These are phyloP conservation scores for Druon quercuslanigerum DNA, from an alignment of 1,140 invertebrate genomes.

Conservation along the genomic window DNA sequence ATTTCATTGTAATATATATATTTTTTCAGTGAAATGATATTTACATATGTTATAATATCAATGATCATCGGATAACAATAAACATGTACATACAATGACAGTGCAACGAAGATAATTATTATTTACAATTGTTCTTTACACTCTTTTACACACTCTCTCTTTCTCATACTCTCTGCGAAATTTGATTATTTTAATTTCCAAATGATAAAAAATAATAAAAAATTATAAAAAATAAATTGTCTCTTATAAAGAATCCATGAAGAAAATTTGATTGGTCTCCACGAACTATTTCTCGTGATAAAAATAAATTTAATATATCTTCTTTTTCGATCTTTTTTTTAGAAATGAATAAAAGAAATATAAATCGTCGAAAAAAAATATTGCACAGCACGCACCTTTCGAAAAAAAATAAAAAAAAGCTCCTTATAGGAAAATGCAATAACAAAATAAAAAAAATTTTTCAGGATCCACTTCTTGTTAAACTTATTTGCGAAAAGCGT, in stretches of 20 bases:
- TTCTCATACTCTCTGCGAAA: not conserved
- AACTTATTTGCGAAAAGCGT: not conserved
- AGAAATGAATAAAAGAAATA: not conserved
- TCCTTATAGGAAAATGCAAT: constrained; percentile 30
- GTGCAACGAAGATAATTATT: constrained; percentile 21
- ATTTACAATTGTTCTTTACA: constrained; percentile 41
- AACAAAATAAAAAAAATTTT: constrained; percentile 12
- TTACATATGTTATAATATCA: constrained; percentile 35
- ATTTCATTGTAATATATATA: constrained; percentile 16
- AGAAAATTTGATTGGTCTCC: not conserved
- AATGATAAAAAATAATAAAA: not conserved
- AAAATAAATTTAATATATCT: not conserved
- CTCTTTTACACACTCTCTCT: not conserved
- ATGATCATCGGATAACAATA: constrained; percentile 13
- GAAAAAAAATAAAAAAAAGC: constrained; percentile 20
- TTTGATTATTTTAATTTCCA: not conserved
- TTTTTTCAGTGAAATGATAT: not conserved
- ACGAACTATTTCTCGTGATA: too few species aligned
- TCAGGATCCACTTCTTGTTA: not conserved
- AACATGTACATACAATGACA: constrained; percentile 35
- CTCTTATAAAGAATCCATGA: not conserved
- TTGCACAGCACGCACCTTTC: constrained; percentile 2
- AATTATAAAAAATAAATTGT: not conserved
- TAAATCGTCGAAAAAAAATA: not conserved
- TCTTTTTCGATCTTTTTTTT: not conserved